Conservation (phyloP, 2,113 vertebrate species). For the Brevimyrus niger region DNA sequence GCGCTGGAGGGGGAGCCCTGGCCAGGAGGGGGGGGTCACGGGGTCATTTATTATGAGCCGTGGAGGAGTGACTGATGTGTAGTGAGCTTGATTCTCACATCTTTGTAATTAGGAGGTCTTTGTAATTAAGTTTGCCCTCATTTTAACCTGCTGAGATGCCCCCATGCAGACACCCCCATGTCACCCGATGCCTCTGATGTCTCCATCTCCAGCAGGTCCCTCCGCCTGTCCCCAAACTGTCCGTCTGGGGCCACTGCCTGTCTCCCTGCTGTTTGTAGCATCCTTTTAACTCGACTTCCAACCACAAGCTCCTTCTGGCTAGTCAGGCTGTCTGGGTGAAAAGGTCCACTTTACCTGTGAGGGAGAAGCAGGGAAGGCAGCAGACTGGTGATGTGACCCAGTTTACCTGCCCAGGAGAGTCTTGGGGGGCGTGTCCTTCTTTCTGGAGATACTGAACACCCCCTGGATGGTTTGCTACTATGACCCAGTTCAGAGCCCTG, state of each 20-base stretch:
- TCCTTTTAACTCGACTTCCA: not conserved
- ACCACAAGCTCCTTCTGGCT: not conserved
- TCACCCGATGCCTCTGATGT: not conserved
- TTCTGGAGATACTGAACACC: not conserved
- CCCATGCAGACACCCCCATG: not conserved
- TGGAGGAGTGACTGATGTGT: not conserved
- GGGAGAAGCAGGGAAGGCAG: not conserved
- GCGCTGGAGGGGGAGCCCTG: not conserved
- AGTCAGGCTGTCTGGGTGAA: not conserved
- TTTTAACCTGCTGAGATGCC: not conserved
- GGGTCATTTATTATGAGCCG: not conserved
- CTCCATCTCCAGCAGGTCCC: not conserved
- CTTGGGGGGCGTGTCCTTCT: not conserved
- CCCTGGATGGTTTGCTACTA: not conserved
- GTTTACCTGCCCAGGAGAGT: not conserved
- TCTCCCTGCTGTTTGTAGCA: not conserved
- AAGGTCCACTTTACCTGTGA: not conserved
- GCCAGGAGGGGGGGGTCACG: not conserved
- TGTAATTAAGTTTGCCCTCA: not conserved
- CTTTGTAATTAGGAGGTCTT: not conserved
- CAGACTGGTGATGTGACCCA: not conserved
- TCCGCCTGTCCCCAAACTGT: not conserved
- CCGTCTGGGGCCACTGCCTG: not conserved
- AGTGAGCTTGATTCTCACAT: not conserved
- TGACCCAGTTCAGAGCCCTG: not conserved